A percentile compares a stretch with the other conserved stretches of the same genome.
Evolutionary conservation across 2,888 invertebrate species (phyloP).

Genomic region (Atrina japonica): DNA sequence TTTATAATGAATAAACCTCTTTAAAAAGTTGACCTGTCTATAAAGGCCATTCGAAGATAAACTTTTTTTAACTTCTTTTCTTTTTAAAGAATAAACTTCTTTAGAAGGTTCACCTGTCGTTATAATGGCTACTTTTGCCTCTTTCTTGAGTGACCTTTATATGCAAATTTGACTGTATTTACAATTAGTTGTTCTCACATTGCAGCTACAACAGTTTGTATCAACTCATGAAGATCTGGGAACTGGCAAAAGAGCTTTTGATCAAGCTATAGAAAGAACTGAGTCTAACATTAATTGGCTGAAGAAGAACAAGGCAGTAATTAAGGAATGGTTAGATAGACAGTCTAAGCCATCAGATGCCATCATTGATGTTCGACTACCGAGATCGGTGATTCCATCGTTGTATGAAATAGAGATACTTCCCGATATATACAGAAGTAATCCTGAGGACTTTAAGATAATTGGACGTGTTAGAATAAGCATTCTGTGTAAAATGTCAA

Average conservation of each 20-base stretch:
- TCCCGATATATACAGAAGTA: slow-evolving; percentile 63
- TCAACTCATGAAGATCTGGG: slow-evolving; percentile 82
- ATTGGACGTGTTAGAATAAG: slow-evolving; percentile 54
- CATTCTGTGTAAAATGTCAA: slow-evolving; percentile 67
- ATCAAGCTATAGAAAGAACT: slow-evolving; percentile 90
- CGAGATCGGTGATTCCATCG: slow-evolving; percentile 54
- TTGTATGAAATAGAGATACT: slow-evolving; percentile 63
- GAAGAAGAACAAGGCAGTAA: slow-evolving; percentile 87
- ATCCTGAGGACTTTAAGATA: slow-evolving; percentile 56
- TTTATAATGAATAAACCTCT: too few relatives aligned
- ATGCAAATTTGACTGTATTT: too few relatives aligned
- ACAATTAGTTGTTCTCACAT: neutral
- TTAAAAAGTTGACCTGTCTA: too few relatives aligned
- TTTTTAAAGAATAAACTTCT: too few relatives aligned
- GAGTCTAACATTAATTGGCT: slow-evolving; percentile 92
- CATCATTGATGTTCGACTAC: slow-evolving; percentile 50
- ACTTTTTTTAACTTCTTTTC: too few relatives aligned
- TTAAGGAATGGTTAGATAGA: slow-evolving; percentile 87
- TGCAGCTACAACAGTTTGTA: slow-evolving; percentile 53
- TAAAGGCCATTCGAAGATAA: too few relatives aligned
- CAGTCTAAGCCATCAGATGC: neutral
- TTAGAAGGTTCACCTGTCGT: too few relatives aligned
- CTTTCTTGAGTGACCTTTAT: too few relatives aligned
- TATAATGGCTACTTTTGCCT: too few relatives aligned
- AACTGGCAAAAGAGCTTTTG: slow-evolving; percentile 87